phyloP scores from a whole-genome alignment of 2,888 invertebrate species.

The Chrysolina haemoptera region DNA sequence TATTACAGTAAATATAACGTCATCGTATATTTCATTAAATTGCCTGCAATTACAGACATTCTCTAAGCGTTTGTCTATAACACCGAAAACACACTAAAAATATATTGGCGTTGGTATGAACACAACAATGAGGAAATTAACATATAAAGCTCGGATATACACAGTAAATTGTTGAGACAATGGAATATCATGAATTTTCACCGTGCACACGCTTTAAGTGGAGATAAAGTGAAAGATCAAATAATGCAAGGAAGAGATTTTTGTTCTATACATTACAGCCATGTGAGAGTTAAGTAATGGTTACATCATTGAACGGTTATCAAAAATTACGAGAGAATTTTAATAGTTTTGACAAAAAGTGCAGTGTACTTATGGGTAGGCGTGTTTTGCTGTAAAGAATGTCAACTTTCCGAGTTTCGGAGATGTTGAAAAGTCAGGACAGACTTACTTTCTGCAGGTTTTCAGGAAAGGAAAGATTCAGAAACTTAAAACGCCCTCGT shows the following conservation, averaged over 20 bases:
- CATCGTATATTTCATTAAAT: not conserved
- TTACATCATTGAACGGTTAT: not conserved
- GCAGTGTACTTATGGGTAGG: too few relatives aligned
- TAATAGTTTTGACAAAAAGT: not conserved
- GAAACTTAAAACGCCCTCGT: too few relatives aligned
- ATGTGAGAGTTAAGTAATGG: constrained; percentile 8
- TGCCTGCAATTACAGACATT: not conserved
- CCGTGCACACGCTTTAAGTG: constrained; percentile 19
- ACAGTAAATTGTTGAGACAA: constrained; percentile 37
- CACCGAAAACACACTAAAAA: constrained; percentile 31
- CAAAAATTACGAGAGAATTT: not conserved
- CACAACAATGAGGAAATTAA: constrained; percentile 46
- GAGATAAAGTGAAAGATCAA: constrained; percentile 25
- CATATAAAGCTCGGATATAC: constrained; percentile 40
- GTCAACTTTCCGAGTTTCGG: too few relatives aligned
- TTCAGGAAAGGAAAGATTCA: too few relatives aligned
- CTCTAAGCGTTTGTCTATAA: constrained; percentile 32
- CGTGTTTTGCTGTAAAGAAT: too few relatives aligned
- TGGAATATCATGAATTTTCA: constrained; percentile 35
- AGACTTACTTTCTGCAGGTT: too few relatives aligned
- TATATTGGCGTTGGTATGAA: constrained; percentile 33
- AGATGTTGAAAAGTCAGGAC: too few relatives aligned
- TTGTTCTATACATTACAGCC: not conserved
- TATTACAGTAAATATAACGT: not conserved
- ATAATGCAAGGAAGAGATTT: constrained; percentile 12